Evolutionary conservation across 2,888 invertebrate species (phyloP).

Genomic region (Silvanus unidentatus): DNA sequence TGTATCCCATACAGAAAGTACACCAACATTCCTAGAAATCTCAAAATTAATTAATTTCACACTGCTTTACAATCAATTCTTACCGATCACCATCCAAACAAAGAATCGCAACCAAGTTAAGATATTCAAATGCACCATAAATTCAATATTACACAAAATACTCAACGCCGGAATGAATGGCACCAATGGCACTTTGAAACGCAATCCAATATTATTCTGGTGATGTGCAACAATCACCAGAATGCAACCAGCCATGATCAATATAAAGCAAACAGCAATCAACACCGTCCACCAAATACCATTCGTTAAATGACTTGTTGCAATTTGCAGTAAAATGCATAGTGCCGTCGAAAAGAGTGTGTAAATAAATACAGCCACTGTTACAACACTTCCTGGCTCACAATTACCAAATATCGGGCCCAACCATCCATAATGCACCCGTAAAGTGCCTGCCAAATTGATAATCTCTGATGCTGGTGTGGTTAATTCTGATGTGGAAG

Average conservation of each 20-base stretch:
- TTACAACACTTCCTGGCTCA: constrained; percentile 70
- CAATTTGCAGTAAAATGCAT: constrained; percentile 60
- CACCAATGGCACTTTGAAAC: constrained; percentile 76
- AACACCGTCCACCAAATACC: constrained; percentile 66
- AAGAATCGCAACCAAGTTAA: constrained; percentile 80
- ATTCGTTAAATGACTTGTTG: constrained; percentile 46
- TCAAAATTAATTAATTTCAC: constrained; percentile 1
- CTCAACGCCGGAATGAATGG: constrained; percentile 73
- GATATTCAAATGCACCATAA: constrained; percentile 76
- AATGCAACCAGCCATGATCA: constrained; percentile 61
- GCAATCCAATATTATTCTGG: constrained; percentile 63
- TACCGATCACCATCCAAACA: constrained; percentile 80
- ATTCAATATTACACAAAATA: constrained; percentile 72
- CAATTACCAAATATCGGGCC: constrained; percentile 67
- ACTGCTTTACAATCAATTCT: constrained; percentile 14
- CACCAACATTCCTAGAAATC: constrained; percentile 64
- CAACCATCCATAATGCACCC: constrained; percentile 67
- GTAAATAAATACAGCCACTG: constrained; percentile 65
- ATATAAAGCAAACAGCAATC: constrained; percentile 56
- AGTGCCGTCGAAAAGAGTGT: constrained; percentile 63
- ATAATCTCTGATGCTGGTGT: constrained; percentile 39
- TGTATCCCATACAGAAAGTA: constrained; percentile 83
- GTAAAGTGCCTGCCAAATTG: constrained; percentile 70
- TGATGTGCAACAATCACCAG: constrained; percentile 65
- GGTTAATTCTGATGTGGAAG: constrained; percentile 40